phyloP scores from a whole-genome alignment of 1,140 invertebrate species.

The Trialeurodes vaporariorum region DNA sequence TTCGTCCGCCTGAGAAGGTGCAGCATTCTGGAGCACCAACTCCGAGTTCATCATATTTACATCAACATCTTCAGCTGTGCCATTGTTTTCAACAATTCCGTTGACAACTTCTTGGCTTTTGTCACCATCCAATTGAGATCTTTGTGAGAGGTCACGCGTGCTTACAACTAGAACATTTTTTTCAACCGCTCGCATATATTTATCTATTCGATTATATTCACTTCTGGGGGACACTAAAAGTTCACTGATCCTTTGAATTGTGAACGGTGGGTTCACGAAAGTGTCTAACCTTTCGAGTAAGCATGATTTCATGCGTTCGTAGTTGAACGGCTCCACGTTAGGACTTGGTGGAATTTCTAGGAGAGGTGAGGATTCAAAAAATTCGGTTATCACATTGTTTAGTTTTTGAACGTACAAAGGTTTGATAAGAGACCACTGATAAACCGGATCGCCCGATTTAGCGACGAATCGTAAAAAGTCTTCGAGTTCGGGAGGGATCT shows the following conservation, averaged over 20 bases:
- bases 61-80: background rate
- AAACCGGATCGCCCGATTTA: constrained; percentile 85
- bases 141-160: constrained; percentile 58
- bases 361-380: constrained; percentile 59
- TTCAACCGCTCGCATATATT: constrained; percentile 88
- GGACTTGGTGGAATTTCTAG: constrained; percentile 64
- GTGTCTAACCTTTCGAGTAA: constrained; percentile 72
- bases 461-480: constrained; percentile 84
- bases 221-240: constrained; percentile 78
- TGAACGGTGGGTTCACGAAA: constrained; percentile 84
- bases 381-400: constrained; percentile 71
- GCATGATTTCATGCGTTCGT: constrained; percentile 74
- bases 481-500: constrained; percentile 79
- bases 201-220: constrained; percentile 90
- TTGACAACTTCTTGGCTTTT: constrained; percentile 7
- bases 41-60: constrained; percentile 1
- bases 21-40: background rate
- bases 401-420: constrained; percentile 78
- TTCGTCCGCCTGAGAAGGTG: background rate
- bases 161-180: constrained; percentile 92
- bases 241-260: constrained; percentile 90
- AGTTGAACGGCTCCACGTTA: constrained; percentile 84
- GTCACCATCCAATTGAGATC: constrained; percentile 8
- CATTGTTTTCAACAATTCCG: constrained; percentile 10
- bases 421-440: constrained; percentile 82